phyloP scores from a whole-genome alignment of 2,797 vertebrate species.

The Siniperca undulata region DNA sequence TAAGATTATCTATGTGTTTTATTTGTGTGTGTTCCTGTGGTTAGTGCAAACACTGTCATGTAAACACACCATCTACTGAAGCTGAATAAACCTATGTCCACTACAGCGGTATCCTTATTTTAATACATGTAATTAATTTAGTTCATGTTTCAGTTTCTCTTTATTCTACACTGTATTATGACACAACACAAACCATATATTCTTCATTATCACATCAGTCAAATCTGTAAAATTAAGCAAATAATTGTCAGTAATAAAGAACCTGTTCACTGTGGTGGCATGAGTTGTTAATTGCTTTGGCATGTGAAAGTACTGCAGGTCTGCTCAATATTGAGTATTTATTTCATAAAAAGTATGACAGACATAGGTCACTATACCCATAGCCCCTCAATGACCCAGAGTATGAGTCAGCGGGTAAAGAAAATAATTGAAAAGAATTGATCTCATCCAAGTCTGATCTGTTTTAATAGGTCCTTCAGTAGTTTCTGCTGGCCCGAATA shows the following conservation, averaged over 20 bases:
- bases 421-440: background rate
- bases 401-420: conserved; percentile 7
- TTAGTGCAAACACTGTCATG: background rate
- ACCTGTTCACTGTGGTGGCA: background rate
- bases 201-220: background rate
- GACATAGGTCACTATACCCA: conserved; percentile 6
- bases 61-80: conserved; percentile 13
- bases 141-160: background rate
- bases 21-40: background rate
- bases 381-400: background rate
- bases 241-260: background rate
- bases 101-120: background rate
- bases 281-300: background rate
- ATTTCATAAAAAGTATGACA: background rate
- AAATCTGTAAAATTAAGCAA: conserved; percentile 1
- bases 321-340: background rate
- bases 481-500: background rate
- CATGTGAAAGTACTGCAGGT: conserved; percentile 11
- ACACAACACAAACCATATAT: background rate
- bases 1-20: conserved; percentile 30
- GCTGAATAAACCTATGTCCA: background rate
- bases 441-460: background rate
- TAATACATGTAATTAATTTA: conserved; percentile 2
- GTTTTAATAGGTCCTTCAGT: background rate
- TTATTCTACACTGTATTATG: background rate